Conservation (phyloP, 2,888 invertebrate genomes). For the Lithophane leautieri region DNA sequence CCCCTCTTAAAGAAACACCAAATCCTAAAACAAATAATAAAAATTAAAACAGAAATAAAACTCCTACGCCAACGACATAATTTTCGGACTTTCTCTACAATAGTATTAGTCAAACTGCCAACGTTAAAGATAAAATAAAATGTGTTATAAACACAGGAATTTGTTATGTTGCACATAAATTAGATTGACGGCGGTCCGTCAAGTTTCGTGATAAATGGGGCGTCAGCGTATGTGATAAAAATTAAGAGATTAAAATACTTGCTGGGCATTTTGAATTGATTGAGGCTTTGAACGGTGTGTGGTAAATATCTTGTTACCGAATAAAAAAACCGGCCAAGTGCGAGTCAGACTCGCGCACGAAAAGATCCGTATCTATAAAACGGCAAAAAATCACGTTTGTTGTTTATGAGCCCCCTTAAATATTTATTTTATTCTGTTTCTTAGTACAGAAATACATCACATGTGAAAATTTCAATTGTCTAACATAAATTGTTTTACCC, state of each 20-base stretch:
- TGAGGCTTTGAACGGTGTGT: slow-evolving; percentile 15
- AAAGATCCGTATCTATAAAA: too few relatives aligned
- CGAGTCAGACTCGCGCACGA: too few relatives aligned
- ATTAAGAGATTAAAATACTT: slow-evolving; percentile 38
- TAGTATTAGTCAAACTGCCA: slow-evolving; percentile 54
- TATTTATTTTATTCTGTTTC: too few relatives aligned
- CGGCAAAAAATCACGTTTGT: too few relatives aligned
- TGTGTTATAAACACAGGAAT: slow-evolving; percentile 67
- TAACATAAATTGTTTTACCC: too few relatives aligned
- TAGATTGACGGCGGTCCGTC: slow-evolving; percentile 65
- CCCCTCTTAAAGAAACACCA: slow-evolving; percentile 55
- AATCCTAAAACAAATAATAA: slow-evolving; percentile 47
- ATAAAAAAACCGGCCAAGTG: too few relatives aligned
- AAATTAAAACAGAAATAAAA: slow-evolving; percentile 59
- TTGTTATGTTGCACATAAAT: slow-evolving; percentile 64
- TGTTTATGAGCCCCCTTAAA: too few relatives aligned
- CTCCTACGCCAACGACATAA: slow-evolving; percentile 66
- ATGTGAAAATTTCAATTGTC: too few relatives aligned
- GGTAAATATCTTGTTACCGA: slow-evolving; percentile 4
- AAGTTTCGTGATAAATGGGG: slow-evolving; percentile 60
- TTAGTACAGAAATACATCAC: too few relatives aligned
- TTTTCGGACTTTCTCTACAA: slow-evolving; percentile 64
- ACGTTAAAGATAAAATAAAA: slow-evolving; percentile 65
- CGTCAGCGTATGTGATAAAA: slow-evolving; percentile 40
- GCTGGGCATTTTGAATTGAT: neutral